Percentiles rank a stretch among this genome's conserved stretches.
phyloP scores from a whole-genome alignment of 2,888 invertebrate genomes.

The Cerceris rybyensis region DNA sequence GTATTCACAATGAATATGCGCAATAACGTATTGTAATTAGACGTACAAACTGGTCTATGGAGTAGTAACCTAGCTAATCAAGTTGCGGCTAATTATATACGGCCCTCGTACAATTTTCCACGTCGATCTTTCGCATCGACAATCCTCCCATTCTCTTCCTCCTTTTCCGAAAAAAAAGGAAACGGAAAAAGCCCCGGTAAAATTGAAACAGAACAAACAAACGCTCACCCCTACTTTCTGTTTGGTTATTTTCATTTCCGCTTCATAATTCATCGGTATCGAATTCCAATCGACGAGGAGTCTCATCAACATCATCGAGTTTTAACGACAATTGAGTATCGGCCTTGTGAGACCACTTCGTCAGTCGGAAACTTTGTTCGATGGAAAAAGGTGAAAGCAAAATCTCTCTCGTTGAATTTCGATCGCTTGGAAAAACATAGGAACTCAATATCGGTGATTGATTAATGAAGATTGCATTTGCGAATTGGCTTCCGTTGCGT shows the following conservation, averaged over 20 bases:
- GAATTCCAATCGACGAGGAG: slow-evolving; percentile 33
- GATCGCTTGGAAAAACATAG: slow-evolving; percentile 12
- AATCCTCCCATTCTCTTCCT: neutral
- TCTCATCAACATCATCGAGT: slow-evolving; percentile 16
- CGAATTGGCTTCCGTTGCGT: neutral
- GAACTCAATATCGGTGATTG: slow-evolving; percentile 32
- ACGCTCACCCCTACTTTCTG: too few relatives aligned
- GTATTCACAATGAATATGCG: slow-evolving; percentile 76
- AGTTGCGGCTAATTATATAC: slow-evolving; percentile 70
- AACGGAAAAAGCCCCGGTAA: too few relatives aligned
- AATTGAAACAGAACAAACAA: too few relatives aligned
- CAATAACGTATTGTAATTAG: slow-evolving; percentile 73
- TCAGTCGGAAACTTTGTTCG: slow-evolving; percentile 24
- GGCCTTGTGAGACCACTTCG: slow-evolving; percentile 25
- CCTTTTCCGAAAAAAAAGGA: neutral
- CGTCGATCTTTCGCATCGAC: slow-evolving; percentile 14
- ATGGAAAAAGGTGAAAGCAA: slow-evolving; percentile 27
- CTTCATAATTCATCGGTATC: slow-evolving; percentile 3
- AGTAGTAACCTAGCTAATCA: slow-evolving; percentile 70
- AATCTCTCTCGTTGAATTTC: neutral
- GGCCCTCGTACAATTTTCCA: slow-evolving; percentile 50
- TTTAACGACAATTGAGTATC: slow-evolving; percentile 27
- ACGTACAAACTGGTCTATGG: slow-evolving; percentile 75
- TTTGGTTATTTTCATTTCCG: neutral
- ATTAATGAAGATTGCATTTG: neutral